These are phyloP conservation scores for Hycleus cichorii DNA, from an alignment of 1,140 invertebrate species.

Conservation along the genomic window DNA sequence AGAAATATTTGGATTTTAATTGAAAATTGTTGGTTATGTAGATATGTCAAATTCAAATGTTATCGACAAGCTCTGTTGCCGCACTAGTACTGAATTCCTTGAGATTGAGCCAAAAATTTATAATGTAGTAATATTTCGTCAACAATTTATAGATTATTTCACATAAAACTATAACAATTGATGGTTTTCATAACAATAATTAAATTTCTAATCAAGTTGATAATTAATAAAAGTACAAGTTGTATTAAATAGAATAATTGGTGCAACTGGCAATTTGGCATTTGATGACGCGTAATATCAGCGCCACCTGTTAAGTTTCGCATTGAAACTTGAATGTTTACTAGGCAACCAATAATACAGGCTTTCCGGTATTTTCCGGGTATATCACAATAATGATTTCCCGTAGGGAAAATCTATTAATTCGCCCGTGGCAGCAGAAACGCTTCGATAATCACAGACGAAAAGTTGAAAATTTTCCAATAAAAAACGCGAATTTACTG, in stretches of 20 bases:
- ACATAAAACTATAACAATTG: too few relatives aligned
- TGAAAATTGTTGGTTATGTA: constrained; percentile 5
- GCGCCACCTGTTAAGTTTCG: background rate
- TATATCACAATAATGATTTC: constrained; percentile 39
- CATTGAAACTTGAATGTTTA: background rate
- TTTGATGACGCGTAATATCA: background rate
- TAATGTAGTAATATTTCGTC: too few relatives aligned
- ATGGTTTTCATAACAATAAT: too few relatives aligned
- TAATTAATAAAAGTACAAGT: too few relatives aligned
- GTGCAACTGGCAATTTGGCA: too few relatives aligned
- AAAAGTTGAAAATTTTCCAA: constrained; percentile 39
- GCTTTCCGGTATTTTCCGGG: background rate
- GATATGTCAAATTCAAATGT: constrained; percentile 9
- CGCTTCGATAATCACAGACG: constrained; percentile 45
- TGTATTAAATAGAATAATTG: too few relatives aligned
- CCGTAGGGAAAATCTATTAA: constrained; percentile 44
- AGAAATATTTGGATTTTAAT: background rate
- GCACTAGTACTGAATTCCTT: background rate
- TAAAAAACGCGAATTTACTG: background rate
- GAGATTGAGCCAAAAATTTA: too few relatives aligned
- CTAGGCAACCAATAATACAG: constrained; percentile 9
- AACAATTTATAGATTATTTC: too few relatives aligned
- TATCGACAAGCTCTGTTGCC: background rate
- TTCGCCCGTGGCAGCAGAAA: constrained; percentile 45
- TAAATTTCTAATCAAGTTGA: too few relatives aligned